A percentile compares a stretch with the other conserved stretches of the same genome.
These are phyloP conservation scores for Leptosomus discolor DNA, from an alignment of 2,113 vertebrate species.

Conservation along the genomic window DNA sequence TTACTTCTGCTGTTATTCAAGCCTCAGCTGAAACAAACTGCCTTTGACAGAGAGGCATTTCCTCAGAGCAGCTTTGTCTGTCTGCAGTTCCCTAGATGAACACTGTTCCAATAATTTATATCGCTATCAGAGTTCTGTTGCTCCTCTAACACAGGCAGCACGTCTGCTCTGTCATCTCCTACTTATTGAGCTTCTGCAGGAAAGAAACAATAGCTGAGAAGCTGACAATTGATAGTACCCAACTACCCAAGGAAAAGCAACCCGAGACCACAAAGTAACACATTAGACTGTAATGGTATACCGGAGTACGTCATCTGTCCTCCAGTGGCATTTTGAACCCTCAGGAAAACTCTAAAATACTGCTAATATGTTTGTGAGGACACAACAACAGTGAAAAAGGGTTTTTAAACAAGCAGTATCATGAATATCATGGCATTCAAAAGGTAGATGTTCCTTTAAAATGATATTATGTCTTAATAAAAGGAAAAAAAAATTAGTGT, in stretches of 20 bases:
- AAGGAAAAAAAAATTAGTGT: background rate
- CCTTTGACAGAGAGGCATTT: slow-evolving; percentile 78
- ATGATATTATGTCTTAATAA: background rate
- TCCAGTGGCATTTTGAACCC: slow-evolving; percentile 44
- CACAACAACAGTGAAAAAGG: background rate
- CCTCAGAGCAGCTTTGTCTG: slow-evolving; percentile 74
- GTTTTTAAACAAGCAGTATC: background rate
- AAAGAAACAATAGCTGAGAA: slow-evolving; percentile 81
- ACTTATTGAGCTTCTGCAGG: slow-evolving; percentile 76
- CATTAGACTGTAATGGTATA: slow-evolving; percentile 45
- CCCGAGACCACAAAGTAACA: slow-evolving; percentile 55
- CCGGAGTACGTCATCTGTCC: slow-evolving; percentile 41
- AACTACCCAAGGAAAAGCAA: slow-evolving; percentile 68
- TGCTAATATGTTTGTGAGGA: slow-evolving; percentile 18
- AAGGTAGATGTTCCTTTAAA: background rate
- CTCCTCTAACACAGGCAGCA: slow-evolving; percentile 62
- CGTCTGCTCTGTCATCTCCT: slow-evolving; percentile 78
- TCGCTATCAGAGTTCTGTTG: slow-evolving; percentile 62
- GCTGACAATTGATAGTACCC: slow-evolving; percentile 79
- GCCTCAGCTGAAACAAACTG: slow-evolving; percentile 69
- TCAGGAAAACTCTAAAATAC: slow-evolving; percentile 21
- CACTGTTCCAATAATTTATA: slow-evolving; percentile 44
- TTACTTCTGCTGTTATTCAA: slow-evolving; percentile 61
- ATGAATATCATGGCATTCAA: background rate
- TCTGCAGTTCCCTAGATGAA: slow-evolving; percentile 66